Evolutionary conservation across 2,888 invertebrate genomes (phyloP), one percentile per base, ranked within the genome.

Genomic region (Lysandra coridon): DNA sequence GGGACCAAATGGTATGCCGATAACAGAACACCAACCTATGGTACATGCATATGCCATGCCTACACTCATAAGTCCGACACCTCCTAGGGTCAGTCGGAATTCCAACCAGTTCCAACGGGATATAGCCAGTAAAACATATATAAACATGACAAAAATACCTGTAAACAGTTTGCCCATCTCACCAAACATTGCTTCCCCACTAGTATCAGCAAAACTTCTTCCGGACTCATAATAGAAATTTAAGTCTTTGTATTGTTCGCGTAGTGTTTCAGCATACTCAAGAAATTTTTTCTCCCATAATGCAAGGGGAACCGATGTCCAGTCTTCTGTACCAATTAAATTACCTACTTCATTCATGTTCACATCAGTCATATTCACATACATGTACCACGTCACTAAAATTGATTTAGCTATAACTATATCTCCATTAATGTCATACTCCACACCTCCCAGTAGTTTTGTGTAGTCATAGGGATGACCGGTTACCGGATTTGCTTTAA

Each of bases 151-250:
- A 69, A 95, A 82, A 81, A 96, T 96, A 76, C 98, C 98, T 80
- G 96, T 86, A 57, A 95, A 91, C 33, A 98, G 88, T 90, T 96
- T 96, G 83, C 96, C 96, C 80, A 97, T 91, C 86, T 98, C 98
- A 88, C 96, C 95, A 87, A 97, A 96, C 95, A 97, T 96, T 7
- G 96, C 94, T 76, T 95, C 92, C 1, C 95, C 95, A 87, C 96
- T 97, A 57, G 97, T 95, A 86, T 97, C 97, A n/a, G 96, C 97
- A 90, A 97, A 97, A 89, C 97, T 96, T 89, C 96, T 92, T 1
- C 95, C 96, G 73, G 96, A 93, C 83, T 95, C 94, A 88, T 96
- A 96, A 86, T 92, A 96, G 57, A 96, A 83, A 73, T 91, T 88
- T 6, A 95, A 85, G 53, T 92, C 90, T 75, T 84, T 89, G 83